Evolutionary conservation across 2,888 invertebrate species (phyloP), one percentile per base, ranked within the genome.

Genomic region (Himalopsyche japonica): DNA sequence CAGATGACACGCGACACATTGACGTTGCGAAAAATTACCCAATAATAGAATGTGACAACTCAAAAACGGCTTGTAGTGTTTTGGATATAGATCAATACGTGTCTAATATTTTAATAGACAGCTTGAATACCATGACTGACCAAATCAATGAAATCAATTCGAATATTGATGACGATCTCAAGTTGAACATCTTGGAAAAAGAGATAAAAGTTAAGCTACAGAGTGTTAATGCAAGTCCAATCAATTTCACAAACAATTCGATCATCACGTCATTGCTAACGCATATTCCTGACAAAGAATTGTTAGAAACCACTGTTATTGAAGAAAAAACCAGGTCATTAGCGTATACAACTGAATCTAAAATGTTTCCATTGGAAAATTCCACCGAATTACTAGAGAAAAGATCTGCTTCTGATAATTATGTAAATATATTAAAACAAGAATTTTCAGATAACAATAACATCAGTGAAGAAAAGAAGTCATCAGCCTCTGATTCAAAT

Each of bases 171-270:
- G 89, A 88, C 80, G 91, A 91, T 82, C 89, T 91, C 30, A 91
- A 90, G 87, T 89, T 92, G 47, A 91, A 90, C 87, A 90, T 92
- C 2, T 90, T 92, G 34, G 92, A 92, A 87, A 92, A 92, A 87
- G 92, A 92, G 89, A 92, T 92, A 80, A 92, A 92, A 88, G 92
- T 92, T 3, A 92, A 91, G 84, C 87, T 92, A 82, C 92, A 92
- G 87, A 92, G 92, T 87, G 90, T 92, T 3, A 92, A 91, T 32
- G 91, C 92, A n/a, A 92, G 92, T 87, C 88, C 87, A 15, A 81
- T 87, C 15, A 87, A 84, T 37, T 91, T 91, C 20, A 92, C 92
- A 30, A 92, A 92, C 87, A 90, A 92, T 86, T 92, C 91, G 87
- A 92, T 92, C 30, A 92, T 92, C 87, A 92, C 86, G 6, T 86